Conservation (phyloP, 2,888 invertebrate genomes). For the Magallana nippona region DNA sequence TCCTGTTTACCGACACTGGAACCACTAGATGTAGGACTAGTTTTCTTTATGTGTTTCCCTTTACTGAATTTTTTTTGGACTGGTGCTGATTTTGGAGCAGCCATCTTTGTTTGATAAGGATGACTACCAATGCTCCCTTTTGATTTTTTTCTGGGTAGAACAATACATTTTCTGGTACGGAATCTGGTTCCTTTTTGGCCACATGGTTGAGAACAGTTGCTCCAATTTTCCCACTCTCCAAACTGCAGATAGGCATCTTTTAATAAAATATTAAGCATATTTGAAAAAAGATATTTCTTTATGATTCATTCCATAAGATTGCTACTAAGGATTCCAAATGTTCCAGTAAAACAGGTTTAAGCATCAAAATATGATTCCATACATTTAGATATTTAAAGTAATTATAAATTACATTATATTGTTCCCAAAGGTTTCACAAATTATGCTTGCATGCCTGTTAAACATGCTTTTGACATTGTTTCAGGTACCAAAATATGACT, state of each 20-base stretch:
- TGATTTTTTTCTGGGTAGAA: background rate
- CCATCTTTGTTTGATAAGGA: too few relatives aligned
- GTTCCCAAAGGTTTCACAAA: too few relatives aligned
- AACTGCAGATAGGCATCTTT: background rate
- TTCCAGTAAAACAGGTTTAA: background rate
- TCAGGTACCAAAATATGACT: background rate
- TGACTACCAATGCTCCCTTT: too few relatives aligned
- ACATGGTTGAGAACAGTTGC: slow-evolving; percentile 34
- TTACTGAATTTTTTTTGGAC: too few relatives aligned
- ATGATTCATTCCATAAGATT: background rate
- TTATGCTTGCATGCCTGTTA: too few relatives aligned
- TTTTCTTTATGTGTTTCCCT: too few relatives aligned
- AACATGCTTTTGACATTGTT: background rate
- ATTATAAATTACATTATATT: too few relatives aligned
- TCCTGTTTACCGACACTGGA: too few relatives aligned
- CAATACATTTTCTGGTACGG: slow-evolving; percentile 30
- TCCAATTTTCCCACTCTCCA: slow-evolving; percentile 25
- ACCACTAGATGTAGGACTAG: too few relatives aligned
- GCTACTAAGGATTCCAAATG: background rate
- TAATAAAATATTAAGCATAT: background rate
- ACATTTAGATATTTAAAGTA: too few relatives aligned
- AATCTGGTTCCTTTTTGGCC: slow-evolving; percentile 9
- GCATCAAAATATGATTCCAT: too few relatives aligned
- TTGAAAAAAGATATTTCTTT: background rate
- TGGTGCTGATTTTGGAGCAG: background rate